Percentiles rank a stretch among this genome's conserved stretches.
Conservation (phyloP, 2,113 vertebrate genomes). For the Pelodiscus sinensis region DNA sequence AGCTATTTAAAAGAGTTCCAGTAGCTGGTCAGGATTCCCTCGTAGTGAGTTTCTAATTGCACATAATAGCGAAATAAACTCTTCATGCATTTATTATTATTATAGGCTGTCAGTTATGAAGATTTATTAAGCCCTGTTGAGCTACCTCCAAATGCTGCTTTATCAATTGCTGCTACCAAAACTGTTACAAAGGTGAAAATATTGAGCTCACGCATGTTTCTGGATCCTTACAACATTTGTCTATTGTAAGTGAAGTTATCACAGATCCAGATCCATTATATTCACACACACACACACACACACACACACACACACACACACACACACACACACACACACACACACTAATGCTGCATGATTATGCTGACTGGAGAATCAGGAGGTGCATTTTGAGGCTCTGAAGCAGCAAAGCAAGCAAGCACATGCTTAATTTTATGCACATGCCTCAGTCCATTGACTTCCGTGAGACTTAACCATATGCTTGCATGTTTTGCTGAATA, state of each 20-base stretch:
- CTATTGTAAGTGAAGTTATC: constrained; percentile 24
- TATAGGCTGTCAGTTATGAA: constrained; percentile 47
- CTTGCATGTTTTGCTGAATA: neutral
- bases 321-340: neutral
- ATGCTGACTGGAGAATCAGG: fast-evolving
- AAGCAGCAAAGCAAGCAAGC: neutral
- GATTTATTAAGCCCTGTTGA: constrained; percentile 52
- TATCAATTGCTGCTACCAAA: constrained; percentile 38
- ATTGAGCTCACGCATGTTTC: constrained; percentile 14
- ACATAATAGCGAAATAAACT: constrained; percentile 61
- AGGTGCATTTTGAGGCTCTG: constrained; percentile 27
- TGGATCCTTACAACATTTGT: constrained; percentile 13
- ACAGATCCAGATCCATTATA: neutral
- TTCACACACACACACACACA: too few species aligned
- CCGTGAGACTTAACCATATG: neutral
- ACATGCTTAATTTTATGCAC: neutral
- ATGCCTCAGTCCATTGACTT: neutral
- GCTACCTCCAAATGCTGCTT: constrained; percentile 7
- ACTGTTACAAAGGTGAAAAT: constrained; percentile 12
- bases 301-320: too few species aligned
- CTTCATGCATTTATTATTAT: constrained; percentile 63
- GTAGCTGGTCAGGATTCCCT: constrained; percentile 8
- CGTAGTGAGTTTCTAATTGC: constrained; percentile 42
- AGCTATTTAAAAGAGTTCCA: constrained; percentile 50
- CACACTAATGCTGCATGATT: neutral